A percentile compares a stretch with the other conserved stretches of the same genome.
These are phyloP conservation scores for Acanthisitta chloris DNA, from an alignment of 2,113 vertebrate genomes.

Conservation along the genomic window DNA sequence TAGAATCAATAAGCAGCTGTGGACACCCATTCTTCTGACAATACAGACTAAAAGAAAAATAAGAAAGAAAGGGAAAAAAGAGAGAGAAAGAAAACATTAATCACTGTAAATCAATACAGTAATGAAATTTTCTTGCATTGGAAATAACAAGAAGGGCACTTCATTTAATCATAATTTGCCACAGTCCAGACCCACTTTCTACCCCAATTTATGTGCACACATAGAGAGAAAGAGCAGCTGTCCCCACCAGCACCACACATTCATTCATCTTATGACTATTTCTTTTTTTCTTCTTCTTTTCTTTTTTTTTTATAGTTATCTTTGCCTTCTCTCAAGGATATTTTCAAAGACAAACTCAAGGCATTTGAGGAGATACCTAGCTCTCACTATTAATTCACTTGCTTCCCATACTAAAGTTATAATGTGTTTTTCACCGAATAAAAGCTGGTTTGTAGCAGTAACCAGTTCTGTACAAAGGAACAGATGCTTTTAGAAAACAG, in stretches of 20 bases:
- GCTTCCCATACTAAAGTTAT: background rate
- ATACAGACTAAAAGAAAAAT: background rate
- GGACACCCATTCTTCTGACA: background rate
- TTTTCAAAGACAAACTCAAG: background rate
- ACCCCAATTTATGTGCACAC: background rate
- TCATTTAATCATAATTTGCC: constrained; percentile 37
- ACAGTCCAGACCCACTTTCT: background rate
- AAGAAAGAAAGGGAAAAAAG: background rate
- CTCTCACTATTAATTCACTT: background rate
- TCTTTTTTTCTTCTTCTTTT: background rate
- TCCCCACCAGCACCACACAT: background rate
- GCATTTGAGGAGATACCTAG: background rate
- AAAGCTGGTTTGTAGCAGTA: background rate
- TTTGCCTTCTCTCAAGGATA: background rate
- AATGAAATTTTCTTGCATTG: constrained; percentile 4
- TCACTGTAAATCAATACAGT: constrained; percentile 2
- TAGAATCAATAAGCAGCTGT: constrained; percentile 41
- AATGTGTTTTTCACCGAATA: background rate
- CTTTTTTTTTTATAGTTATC: background rate
- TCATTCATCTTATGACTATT: background rate
- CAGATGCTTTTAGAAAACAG: background rate
- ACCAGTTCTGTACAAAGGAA: background rate
- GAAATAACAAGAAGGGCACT: background rate
- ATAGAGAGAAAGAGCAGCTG: background rate
- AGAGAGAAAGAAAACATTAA: background rate